These are phyloP conservation scores for Empidonax traillii DNA, from an alignment of 2,113 vertebrate species.

Conservation along the genomic window DNA sequence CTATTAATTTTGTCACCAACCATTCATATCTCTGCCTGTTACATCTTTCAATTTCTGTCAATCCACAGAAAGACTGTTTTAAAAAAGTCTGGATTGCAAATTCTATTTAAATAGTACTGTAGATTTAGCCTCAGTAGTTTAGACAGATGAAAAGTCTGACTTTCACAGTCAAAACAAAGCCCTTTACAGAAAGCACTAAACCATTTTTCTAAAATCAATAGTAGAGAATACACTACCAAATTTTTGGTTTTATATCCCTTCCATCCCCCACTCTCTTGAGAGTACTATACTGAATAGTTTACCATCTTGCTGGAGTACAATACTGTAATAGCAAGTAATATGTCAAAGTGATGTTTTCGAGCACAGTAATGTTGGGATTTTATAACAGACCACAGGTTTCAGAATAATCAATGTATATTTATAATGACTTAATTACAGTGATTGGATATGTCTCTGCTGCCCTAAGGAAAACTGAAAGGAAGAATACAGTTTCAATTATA, in stretches of 20 bases:
- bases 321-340: neutral
- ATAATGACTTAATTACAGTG: constrained; percentile 52
- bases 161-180: neutral
- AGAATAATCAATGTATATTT: constrained; percentile 53
- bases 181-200: constrained; percentile 2
- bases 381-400: constrained; percentile 28
- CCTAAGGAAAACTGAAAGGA: neutral
- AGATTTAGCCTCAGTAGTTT: neutral
- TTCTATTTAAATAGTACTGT: neutral
- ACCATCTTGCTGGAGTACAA: neutral
- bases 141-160: neutral
- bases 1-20: neutral
- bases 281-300: neutral
- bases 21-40: neutral
- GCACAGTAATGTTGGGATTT: neutral
- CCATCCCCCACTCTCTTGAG: neutral
- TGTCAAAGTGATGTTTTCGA: neutral
- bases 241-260: neutral
- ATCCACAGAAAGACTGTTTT: neutral
- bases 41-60: neutral
- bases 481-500: constrained; percentile 12
- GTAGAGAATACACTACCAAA: neutral
- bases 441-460: constrained; percentile 18
- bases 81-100: neutral
- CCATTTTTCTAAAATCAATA: constrained; percentile 45